A percentile compares a stretch with the other conserved stretches of the same genome.
phyloP scores from a whole-genome alignment of 2,797 vertebrate species.

The Corythornis leucogaster region DNA sequence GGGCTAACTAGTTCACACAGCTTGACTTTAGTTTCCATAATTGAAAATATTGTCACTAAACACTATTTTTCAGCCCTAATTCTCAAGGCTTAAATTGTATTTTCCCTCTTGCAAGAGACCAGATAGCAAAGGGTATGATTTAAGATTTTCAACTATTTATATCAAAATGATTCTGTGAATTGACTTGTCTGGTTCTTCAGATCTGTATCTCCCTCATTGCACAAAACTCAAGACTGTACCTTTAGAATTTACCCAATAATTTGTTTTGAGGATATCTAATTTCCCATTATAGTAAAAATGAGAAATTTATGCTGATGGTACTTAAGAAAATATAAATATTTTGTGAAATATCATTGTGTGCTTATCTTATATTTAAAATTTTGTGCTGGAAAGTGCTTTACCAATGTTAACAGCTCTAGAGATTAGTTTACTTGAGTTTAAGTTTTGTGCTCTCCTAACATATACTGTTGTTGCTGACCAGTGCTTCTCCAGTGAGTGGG shows the following conservation, averaged over 20 bases:
- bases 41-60: background rate
- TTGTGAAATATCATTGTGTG: background rate
- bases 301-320: background rate
- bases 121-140: background rate
- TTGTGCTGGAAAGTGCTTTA: background rate
- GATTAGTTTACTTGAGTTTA: slow-evolving; percentile 11
- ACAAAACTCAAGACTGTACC: background rate
- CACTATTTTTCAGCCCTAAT: background rate
- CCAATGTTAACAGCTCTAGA: background rate
- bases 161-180: background rate
- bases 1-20: background rate
- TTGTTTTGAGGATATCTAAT: background rate
- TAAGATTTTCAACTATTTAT: slow-evolving; percentile 14
- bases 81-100: background rate
- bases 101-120: background rate
- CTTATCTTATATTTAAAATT: slow-evolving; percentile 13
- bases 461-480: background rate
- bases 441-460: background rate
- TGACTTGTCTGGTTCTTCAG: background rate
- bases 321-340: background rate
- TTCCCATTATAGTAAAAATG: background rate
- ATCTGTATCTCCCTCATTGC: background rate
- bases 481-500: background rate
- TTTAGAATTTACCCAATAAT: background rate
- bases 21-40: background rate